Evolutionary conservation across 2,888 invertebrate genomes (phyloP), one percentile per base, ranked within the genome.

Genomic region (Stegana nigrithorax): DNA sequence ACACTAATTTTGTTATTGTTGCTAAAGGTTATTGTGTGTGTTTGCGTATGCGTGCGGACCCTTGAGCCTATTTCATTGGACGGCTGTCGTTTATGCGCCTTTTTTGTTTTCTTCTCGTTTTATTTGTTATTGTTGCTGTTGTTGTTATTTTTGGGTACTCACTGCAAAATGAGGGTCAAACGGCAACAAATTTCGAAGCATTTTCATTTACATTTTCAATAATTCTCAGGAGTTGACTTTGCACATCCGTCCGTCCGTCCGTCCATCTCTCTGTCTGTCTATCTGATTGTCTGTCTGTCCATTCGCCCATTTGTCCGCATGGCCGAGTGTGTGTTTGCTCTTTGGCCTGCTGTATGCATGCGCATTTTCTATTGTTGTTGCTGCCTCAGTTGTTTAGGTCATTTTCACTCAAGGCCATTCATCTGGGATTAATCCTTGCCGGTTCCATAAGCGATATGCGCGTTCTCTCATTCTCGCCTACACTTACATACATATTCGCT

Each of bases 171-270:
- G 36, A 55, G 53, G 53, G 53, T 55, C 53, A 55, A 55, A 55
- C 53, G 53, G 36, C 53, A 55, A 36, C 53, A 55, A 55, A 47
- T 66, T 65, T 66, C 64, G 64, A 60, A 68, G 69, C 65, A 65
- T 73, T 68, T 70, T 64, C 66, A 74, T 75, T 75, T 70, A 65
- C 72, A 75, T 75, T 75, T 69, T 72, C 67, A 67, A 70, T 76
- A 69, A 67, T 64, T 68, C 66, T 62, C 59, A 62, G 62, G 68
- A 66, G 64, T 64, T 69, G 66, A 64, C 64, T 64, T 63, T 39
- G 47, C 6, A 44, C 44, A 44, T 10, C 4, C 44, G 21, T 7
- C 5, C 45, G 2, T 23, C 8, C 25, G 23, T 12, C 7, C 45
- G 12, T 12, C 19, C 23, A 45, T 12, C 14, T 21, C 21, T n/a